Evolutionary conservation across 1,140 invertebrate species (phyloP), one percentile per base, ranked within the genome.

Genomic region (Drosophila jambulina): DNA sequence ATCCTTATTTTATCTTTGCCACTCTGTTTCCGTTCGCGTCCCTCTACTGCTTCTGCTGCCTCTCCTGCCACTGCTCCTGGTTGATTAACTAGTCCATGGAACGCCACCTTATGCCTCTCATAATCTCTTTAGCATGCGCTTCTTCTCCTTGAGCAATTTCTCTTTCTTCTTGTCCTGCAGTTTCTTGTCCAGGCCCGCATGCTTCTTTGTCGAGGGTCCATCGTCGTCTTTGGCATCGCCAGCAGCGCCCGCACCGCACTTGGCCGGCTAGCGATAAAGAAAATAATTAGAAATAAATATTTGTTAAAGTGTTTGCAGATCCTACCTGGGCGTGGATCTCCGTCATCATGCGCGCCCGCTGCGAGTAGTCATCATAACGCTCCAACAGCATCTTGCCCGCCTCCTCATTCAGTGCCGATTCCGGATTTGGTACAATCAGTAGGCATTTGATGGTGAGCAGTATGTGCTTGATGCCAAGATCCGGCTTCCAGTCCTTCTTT

Each of bases 401-500:
- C 94, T 98, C 97, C 94, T 98, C 97, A 93, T 98, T 99, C 57
- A 99, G 94, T 42, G 98, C 98, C 72, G 97, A 98, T 94, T 99
- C 98, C 3, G 98, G 96, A 95, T 99, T 99, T 85, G 98, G 98
- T 82, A 98, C 97, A 93, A 98, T 98, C 57, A 98, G 94, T 80
- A 98, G 94, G 94, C 97, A 98, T 94, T 98, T 98, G 53, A 98
- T 95, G 48, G 97, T 98, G 95, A 99, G 93, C 92, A 99, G 94
- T 93, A 99, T 97, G 93, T 99, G 98, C 95, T 98, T 98, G 62
- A 99, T 97, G 93, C 98, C 98, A 86, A 99, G 95, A 94, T 99
- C 97, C 69, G 98, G 95, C 93, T 98, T 98, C 98, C 98, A 99
- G 94, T 99, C 97, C 94, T 97, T 98, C 93, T 99, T 98, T 58